Percentiles rank a stretch among this genome's conserved stretches.
Conservation (phyloP, 2,888 invertebrate genomes). For the Stenodera caucasica region DNA sequence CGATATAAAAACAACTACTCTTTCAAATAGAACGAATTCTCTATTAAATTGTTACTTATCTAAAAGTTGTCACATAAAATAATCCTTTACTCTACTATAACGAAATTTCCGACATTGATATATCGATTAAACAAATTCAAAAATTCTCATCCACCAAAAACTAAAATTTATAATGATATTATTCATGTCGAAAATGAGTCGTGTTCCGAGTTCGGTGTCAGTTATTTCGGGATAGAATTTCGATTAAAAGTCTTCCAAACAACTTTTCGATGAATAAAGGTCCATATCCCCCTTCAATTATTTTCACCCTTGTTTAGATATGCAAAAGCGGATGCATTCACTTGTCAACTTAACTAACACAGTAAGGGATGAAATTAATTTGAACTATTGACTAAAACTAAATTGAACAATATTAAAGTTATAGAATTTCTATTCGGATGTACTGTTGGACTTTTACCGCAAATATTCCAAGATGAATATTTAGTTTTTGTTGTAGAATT, state of each 20-base stretch:
- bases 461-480: not conserved
- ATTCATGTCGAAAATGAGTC: no score
- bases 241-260: not conserved
- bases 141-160: no score
- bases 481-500: not conserved
- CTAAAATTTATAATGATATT: no score
- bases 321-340: not conserved
- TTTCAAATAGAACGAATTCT: no score
- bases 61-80: no score
- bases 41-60: no score
- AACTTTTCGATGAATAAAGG: not conserved
- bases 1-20: no score
- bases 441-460: conserved; percentile 4
- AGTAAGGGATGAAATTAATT: not conserved
- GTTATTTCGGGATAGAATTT: not conserved
- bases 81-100: no score
- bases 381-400: no score
- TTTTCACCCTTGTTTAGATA: conserved; percentile 7
- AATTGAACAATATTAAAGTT: no score
- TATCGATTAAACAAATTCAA: not conserved
- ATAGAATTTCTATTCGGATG: no score
- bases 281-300: not conserved
- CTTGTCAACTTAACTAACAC: not conserved
- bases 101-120: not conserved
- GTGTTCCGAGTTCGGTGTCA: not conserved